phyloP scores from a whole-genome alignment of 2,797 vertebrate species.

The Nyctibius grandis region DNA sequence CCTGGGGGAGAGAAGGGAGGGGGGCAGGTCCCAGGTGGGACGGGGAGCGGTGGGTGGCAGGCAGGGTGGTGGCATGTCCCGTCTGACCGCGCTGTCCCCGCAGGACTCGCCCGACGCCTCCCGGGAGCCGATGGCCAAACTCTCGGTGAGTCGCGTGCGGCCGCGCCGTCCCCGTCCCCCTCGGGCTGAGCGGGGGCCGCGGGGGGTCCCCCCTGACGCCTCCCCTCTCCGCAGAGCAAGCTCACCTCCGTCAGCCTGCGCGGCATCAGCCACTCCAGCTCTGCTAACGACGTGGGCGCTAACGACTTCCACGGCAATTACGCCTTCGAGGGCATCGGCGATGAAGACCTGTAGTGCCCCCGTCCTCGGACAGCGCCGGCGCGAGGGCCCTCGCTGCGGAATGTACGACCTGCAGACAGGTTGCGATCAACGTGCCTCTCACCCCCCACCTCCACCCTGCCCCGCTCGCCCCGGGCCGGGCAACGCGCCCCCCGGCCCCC shows the following conservation, averaged over 20 bases:
- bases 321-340: conserved; percentile 97
- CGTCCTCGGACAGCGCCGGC: neutral
- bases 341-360: conserved; percentile 90
- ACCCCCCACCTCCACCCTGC: conserved; percentile 57
- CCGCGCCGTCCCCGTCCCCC: rapidly evolving
- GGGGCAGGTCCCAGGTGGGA: too few species aligned
- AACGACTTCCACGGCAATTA: conserved; percentile 96
- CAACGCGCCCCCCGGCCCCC: conserved; percentile 2
- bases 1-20: neutral
- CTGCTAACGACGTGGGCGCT: conserved; percentile 84
- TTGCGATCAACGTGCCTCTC: conserved; percentile 53
- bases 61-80: neutral
- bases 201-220: neutral
- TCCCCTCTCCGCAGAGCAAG: conserved; percentile 83
- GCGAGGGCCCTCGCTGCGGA: conserved; percentile 24
- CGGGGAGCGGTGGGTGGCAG: too few species aligned
- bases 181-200: rapidly evolving
- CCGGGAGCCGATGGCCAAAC: conserved; percentile 89
- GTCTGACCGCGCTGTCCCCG: neutral
- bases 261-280: conserved; percentile 92
- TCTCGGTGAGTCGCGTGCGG: conserved; percentile 83
- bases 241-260: conserved; percentile 92
- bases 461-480: conserved; percentile 7
- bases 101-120: conserved; percentile 92
- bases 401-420: conserved; percentile 61